Evolutionary conservation across 2,888 invertebrate species (phyloP).

Genomic region (Thysanoteuthis rhombus): DNA sequence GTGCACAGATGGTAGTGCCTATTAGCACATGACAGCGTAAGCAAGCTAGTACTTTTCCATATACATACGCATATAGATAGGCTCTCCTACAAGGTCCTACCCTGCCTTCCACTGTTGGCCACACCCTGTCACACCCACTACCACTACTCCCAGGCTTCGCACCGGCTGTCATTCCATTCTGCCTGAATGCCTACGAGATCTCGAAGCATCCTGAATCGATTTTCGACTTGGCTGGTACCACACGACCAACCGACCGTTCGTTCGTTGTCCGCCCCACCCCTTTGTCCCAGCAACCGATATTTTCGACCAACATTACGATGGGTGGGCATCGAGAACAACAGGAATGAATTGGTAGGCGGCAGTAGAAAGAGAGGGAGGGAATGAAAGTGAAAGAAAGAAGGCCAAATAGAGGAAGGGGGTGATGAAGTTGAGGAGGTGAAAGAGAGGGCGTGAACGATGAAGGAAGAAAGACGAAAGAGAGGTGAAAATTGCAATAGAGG

Average conservation of each 20-base stretch:
- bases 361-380: neutral
- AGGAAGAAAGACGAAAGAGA: no score
- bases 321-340: neutral
- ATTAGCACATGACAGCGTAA: neutral
- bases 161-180: neutral
- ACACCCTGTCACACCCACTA: neutral
- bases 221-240: neutral
- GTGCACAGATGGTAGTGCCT: neutral
- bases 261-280: neutral
- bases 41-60: neutral
- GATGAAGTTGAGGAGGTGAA: neutral
- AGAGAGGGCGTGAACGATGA: no score
- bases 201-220: constrained; percentile 12
- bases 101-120: no score
- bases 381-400: no score
- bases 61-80: neutral
- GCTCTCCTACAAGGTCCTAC: neutral
- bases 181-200: neutral
- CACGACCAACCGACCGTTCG: neutral
- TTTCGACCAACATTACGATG: neutral
- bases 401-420: neutral
- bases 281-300: neutral
- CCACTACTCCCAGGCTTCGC: neutral
- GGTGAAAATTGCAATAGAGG: no score
- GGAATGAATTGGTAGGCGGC: neutral